Base-by-base conservation (phyloP, 2,888 invertebrate species). In the Xestia c-nigrum region DNA sequence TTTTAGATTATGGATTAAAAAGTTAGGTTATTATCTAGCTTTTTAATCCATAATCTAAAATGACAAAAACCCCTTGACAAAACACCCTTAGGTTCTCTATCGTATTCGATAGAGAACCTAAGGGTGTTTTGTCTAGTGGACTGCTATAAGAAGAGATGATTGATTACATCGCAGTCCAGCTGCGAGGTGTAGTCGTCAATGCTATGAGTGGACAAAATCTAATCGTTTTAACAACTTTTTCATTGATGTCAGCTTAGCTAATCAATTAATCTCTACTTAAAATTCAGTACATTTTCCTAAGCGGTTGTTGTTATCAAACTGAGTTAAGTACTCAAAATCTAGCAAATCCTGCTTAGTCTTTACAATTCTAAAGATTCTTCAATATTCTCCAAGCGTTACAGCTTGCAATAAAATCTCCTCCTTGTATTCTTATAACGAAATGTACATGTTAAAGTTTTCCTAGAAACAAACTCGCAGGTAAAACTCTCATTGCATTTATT, bases 401-500 rank as follows among this genome's bases (percentile, higher is more conserved):
- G 1, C 6, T 57, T 19, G 7, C 12, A 46, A 50, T 1, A 21
- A 59, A 79, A 52, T 21, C 24, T 50, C 5, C 9, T 43, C 3
- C 16, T 24, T 43, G 0, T 5, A 6, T 2, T 67, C 10, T 61
- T 21, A 81, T n/a, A 64, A 64, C n/a, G 47, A 64, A 74, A 57
- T 68, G 3, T 43, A 67, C 31, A 31, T 19, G 43, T 38, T n/a
- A 57, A 82, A 46, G 43, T 46, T 68, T 43, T 72, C 31, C 47
- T 66, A 38, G 14, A 67, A 24, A 63, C 50, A 78, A 83, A 65
- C 50, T 68, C 31, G 0, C 65, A 71, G 67, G 81, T 74, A 55
- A 75, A 76, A 83, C 46, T 66, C 38, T 40, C 52, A 64, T 85
- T 85, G 70, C 71, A 69, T 83, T 72, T 74, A 40, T 57, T 0